Percentiles rank a stretch among this genome's conserved stretches.
These are phyloP conservation scores for Metridium senile DNA, from an alignment of 92 coral and sea anemone genomes.

Conservation along the genomic window DNA sequence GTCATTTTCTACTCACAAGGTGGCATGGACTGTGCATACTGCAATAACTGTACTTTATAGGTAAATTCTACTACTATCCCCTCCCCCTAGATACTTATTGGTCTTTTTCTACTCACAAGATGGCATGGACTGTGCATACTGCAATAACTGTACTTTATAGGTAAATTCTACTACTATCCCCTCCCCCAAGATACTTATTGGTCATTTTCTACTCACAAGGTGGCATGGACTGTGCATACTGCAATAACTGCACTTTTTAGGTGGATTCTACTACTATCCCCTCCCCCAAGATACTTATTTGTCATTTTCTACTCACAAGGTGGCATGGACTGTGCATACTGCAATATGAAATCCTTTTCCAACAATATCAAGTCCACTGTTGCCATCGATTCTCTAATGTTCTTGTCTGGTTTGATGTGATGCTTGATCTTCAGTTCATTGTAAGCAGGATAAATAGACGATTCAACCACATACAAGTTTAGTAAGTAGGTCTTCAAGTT, in stretches of 20 bases:
- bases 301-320: constrained; percentile 69
- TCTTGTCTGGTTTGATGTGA: constrained; percentile 39
- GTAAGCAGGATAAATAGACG: constrained; percentile 6
- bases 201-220: constrained; percentile 68
- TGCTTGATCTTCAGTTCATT: constrained; percentile 30
- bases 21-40: constrained; percentile 32
- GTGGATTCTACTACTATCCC: too few relatives aligned
- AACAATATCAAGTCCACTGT: constrained; percentile 39
- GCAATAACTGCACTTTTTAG: too few relatives aligned
- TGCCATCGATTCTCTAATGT: constrained; percentile 29
- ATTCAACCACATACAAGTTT: background rate
- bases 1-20: constrained; percentile 65
- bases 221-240: constrained; percentile 32
- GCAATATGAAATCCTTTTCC: constrained; percentile 37
- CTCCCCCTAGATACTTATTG: too few relatives aligned
- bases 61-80: too few relatives aligned
- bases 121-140: constrained; percentile 32
- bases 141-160: too few relatives aligned
- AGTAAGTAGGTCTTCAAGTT: constrained; percentile 15
- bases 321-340: constrained; percentile 35
- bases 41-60: too few relatives aligned
- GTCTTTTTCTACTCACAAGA: constrained; percentile 63
- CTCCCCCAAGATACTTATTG: too few relatives aligned
- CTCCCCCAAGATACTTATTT: too few relatives aligned
- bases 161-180: too few relatives aligned